Evolutionary conservation across 2,113 vertebrate genomes (phyloP), one percentile per base, ranked within the genome.

Genomic region (Caretta caretta): DNA sequence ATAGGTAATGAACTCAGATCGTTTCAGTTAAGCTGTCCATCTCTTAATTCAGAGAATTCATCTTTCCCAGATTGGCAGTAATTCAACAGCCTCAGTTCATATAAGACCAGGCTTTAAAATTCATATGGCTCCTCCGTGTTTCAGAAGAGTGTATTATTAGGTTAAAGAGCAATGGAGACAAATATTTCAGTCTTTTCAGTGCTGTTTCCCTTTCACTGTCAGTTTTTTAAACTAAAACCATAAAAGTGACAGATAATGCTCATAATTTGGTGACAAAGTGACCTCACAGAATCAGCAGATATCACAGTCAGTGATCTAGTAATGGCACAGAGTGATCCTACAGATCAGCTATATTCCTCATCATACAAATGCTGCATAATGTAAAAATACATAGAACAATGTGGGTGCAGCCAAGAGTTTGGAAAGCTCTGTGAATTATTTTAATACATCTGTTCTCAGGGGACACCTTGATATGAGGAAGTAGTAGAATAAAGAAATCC

Each of bases 41-140:
- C 90, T 96, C 89, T 92, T 84, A 97, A 96, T 88, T 95, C 87
- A 93, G 91, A 88, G 93, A 97, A 97, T 98, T 97, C 96, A 98
- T 97, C 97, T 96, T 97, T 96, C 94, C 75, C 84, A 92, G 57
- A 90, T 95, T 97, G 95, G 89, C 90, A 96, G 86, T 96, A 97
- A 96, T 96, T 97, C 93, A 96, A 56, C 95, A 96, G 10, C 95
- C 89, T 96, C 86, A 92, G 90, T 92, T 93, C 83, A 85, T 20
- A 88, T 94, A 91, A 78, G n/a, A 2, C 88, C 35, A 80, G 84
- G 27, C 5, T 94, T 91, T 87, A 82, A 93, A 88, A 84, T 75
- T 94, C 79, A 72, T 69, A 53, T 87, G 84, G 51, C 90, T 97
- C 85, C 87, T 96, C 80, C 91, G 31, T 57, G 93, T 91, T 97